These are phyloP conservation scores for Yponomeuta cagnagella DNA, from an alignment of 2,888 invertebrate genomes.

Conservation along the genomic window DNA sequence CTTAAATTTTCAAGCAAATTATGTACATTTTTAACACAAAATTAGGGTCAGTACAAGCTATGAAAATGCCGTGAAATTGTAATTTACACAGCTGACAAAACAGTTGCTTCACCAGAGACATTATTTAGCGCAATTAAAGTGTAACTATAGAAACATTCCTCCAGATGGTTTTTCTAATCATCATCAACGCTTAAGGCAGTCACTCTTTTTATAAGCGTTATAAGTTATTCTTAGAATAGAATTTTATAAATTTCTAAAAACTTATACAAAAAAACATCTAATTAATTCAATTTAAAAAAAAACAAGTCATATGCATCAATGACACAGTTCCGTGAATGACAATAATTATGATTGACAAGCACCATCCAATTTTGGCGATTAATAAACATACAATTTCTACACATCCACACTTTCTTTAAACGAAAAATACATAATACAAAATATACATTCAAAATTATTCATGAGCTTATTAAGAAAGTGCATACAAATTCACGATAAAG, in stretches of 20 bases:
- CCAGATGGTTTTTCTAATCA: neutral
- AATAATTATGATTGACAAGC: neutral
- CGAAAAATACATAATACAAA: no score
- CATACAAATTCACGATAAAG: no score
- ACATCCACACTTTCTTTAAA: no score
- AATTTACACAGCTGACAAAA: neutral
- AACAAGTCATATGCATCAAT: no score
- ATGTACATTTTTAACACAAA: neutral
- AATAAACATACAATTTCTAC: neutral
- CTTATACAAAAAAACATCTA: no score
- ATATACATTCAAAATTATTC: no score
- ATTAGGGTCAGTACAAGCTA: neutral
- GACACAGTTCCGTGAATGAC: no score
- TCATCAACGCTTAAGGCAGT: neutral
- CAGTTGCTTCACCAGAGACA: neutral
- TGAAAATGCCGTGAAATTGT: neutral
- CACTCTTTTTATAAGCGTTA: no score
- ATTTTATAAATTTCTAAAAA: no score
- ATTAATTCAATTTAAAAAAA: no score
- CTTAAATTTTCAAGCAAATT: neutral
- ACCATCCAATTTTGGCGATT: neutral
- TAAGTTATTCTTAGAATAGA: no score
- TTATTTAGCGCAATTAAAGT: neutral
- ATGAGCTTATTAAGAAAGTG: no score
- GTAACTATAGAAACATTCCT: neutral